A percentile compares a stretch with the other conserved stretches of the same genome.
phyloP scores from a whole-genome alignment of 1,140 invertebrate species.

The Drosophila suzukii region DNA sequence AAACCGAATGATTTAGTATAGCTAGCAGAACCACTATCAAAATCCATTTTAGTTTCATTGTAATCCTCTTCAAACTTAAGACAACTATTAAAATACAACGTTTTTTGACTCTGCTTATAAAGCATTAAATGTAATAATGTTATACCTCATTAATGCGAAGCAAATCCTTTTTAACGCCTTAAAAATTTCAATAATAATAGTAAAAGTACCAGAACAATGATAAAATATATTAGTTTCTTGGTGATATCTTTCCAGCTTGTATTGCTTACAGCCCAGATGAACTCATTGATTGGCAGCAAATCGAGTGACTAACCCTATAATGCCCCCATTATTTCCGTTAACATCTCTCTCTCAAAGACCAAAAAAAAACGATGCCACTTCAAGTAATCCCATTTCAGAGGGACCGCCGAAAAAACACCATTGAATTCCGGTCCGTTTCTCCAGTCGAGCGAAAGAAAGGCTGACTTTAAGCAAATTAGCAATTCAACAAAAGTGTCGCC shows the following conservation, averaged over 20 bases:
- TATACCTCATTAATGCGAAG: not conserved
- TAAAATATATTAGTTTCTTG: no score
- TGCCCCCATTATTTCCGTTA: constrained; percentile 40
- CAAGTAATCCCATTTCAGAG: constrained; percentile 23
- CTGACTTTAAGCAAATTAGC: constrained; percentile 75
- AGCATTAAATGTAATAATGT: not conserved
- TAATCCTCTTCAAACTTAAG: not conserved
- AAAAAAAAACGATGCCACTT: constrained; percentile 32
- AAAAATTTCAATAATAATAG: no score
- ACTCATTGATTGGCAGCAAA: constrained; percentile 17
- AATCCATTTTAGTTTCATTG: not conserved
- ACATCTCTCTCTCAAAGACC: constrained; percentile 1
- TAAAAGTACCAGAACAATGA: no score
- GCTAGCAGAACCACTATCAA: not conserved
- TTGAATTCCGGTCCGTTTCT: constrained; percentile 14
- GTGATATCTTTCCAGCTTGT: no score
- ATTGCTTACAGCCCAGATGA: not conserved
- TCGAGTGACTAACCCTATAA: constrained; percentile 45
- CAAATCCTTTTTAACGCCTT: no score
- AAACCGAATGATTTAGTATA: not conserved
- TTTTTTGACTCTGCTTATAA: not conserved
- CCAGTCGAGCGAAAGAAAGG: constrained; percentile 39
- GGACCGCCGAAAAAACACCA: constrained; percentile 10
- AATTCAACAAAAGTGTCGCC: constrained; percentile 70
- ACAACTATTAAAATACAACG: not conserved